A percentile compares a stretch with the other conserved stretches of the same genome.
Conservation (phyloP, 2,888 invertebrate species). For the Lutraria lutraria region DNA sequence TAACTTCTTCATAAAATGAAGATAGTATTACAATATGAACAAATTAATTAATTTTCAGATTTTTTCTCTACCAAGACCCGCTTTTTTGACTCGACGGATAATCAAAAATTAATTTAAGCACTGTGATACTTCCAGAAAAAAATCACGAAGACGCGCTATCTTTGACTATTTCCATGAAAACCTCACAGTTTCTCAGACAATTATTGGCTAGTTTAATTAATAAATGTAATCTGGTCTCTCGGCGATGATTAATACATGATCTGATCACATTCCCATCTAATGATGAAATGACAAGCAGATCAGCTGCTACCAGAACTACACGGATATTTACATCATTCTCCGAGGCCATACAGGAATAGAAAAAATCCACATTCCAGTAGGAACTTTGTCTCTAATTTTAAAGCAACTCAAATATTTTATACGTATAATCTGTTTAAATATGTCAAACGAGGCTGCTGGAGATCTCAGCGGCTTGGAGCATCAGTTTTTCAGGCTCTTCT, state of each 20-base stretch:
- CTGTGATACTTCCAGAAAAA: constrained; percentile 41
- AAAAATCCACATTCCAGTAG: background rate
- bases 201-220: constrained; percentile 63
- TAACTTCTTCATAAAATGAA: background rate
- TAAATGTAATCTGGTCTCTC: constrained; percentile 56
- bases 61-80: constrained; percentile 32
- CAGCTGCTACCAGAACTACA: constrained; percentile 24
- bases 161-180: constrained; percentile 36
- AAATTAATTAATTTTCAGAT: constrained; percentile 40
- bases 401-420: background rate
- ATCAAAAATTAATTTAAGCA: constrained; percentile 60
- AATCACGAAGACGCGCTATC: constrained; percentile 39
- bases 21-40: constrained; percentile 30
- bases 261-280: constrained; percentile 53
- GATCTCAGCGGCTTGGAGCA: background rate
- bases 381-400: background rate
- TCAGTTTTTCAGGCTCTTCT: background rate
- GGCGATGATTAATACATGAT: constrained; percentile 61
- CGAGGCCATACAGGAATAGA: constrained; percentile 13
- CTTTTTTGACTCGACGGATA: constrained; percentile 37
- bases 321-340: constrained; percentile 33
- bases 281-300: constrained; percentile 38
- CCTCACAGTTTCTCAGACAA: constrained; percentile 39
- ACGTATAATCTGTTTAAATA: background rate
- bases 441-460: background rate